Evolutionary conservation across 2,888 invertebrate genomes (phyloP).

Genomic region (Globia sparganii): DNA sequence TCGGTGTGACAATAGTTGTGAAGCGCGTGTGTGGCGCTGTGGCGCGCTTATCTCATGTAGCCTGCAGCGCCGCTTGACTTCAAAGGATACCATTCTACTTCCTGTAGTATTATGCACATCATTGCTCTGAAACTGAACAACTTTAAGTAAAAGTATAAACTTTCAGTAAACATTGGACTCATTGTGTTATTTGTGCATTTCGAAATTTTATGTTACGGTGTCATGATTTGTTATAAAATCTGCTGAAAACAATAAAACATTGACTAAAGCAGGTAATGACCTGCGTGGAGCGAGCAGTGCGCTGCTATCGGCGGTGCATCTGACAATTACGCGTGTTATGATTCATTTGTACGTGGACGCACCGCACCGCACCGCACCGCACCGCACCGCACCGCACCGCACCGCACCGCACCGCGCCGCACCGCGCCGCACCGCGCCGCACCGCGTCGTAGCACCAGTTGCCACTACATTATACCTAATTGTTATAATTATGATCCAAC

Average conservation of each 20-base stretch:
- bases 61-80: conserved; percentile 1
- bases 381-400: conserved; percentile 17
- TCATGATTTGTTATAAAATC: neutral
- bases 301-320: conserved; percentile 27
- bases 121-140: neutral
- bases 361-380: conserved; percentile 25
- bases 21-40: neutral
- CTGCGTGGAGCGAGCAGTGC: neutral
- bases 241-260: neutral
- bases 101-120: neutral
- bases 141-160: neutral
- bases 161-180: neutral
- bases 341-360: conserved; percentile 27
- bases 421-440: too few relatives aligned
- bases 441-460: conserved; percentile 22
- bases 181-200: neutral
- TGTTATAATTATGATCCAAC: conserved; percentile 1
- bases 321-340: conserved; percentile 31
- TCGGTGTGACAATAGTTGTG: neutral
- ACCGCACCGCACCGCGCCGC: conserved; percentile 21
- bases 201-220: neutral
- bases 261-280: neutral
- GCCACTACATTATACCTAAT: conserved; percentile 7
- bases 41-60: conserved; percentile 1
- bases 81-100: neutral